These are phyloP conservation scores for Onychomys torridus DNA, from an alignment of 2,797 vertebrate species.

Conservation along the genomic window DNA sequence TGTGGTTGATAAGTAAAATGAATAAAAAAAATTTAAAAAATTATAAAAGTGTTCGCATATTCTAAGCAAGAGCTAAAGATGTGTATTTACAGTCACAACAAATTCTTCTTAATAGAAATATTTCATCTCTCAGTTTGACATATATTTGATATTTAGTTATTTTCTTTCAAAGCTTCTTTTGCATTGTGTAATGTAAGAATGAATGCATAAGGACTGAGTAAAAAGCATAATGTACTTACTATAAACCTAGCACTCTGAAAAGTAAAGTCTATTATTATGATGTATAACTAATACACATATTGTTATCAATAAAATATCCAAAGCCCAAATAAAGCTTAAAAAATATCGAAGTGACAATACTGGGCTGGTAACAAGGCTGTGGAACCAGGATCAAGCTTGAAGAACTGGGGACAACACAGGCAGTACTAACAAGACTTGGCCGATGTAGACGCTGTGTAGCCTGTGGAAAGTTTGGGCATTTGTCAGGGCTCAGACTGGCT, in stretches of 20 bases:
- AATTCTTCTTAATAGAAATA: constrained; percentile 40
- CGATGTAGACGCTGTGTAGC: not conserved
- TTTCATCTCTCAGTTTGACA: not conserved
- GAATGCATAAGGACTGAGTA: too few relatives aligned
- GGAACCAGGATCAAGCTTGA: not conserved
- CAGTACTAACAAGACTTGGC: not conserved
- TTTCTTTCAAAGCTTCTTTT: not conserved
- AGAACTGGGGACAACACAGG: not conserved
- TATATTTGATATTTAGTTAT: constrained; percentile 43
- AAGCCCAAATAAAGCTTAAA: too few relatives aligned
- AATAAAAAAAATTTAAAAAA: not conserved
- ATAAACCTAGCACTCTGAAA: too few relatives aligned
- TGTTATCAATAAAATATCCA: too few relatives aligned
- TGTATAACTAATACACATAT: too few relatives aligned
- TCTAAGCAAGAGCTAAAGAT: constrained; percentile 4
- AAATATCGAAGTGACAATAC: too few relatives aligned
- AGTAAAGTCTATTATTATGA: too few relatives aligned
- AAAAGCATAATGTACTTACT: too few relatives aligned
- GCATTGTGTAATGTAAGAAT: too few relatives aligned
- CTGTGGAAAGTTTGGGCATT: not conserved
- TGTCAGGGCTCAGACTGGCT: not conserved
- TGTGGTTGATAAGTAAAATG: too few relatives aligned
- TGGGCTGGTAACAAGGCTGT: not conserved
- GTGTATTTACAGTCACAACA: constrained; percentile 22
- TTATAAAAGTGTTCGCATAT: not conserved